These are phyloP conservation scores for Graphium colonna DNA, from an alignment of 2,888 invertebrate genomes.

Conservation along the genomic window DNA sequence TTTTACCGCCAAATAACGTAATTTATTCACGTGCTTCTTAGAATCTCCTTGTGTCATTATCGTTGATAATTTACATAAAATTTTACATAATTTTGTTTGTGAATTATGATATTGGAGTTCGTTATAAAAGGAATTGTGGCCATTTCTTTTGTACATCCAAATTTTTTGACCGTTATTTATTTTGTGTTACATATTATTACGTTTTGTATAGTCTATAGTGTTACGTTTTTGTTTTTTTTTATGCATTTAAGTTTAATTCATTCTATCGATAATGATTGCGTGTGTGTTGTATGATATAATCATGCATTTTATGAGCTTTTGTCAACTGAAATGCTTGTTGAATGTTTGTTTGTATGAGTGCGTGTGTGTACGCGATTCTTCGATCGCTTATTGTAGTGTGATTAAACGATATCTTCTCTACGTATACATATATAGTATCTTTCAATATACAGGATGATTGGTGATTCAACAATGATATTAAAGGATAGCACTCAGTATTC, in stretches of 20 bases:
- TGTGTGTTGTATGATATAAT: conserved; percentile 38
- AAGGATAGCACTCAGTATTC: too few species aligned
- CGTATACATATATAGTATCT: too few species aligned
- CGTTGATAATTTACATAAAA: background rate
- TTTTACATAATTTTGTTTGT: too few species aligned
- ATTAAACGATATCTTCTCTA: conserved; percentile 36
- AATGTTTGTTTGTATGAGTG: conserved; percentile 21
- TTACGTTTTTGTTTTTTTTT: conserved; percentile 64
- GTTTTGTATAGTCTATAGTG: conserved; percentile 37
- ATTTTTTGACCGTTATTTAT: background rate
- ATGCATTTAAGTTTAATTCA: conserved; percentile 48
- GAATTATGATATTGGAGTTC: too few species aligned
- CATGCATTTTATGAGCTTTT: conserved; percentile 24
- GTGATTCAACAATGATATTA: too few species aligned
- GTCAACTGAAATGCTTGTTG: conserved; percentile 17
- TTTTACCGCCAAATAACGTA: background rate
- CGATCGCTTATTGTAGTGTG: conserved; percentile 49
- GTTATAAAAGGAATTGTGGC: too few species aligned
- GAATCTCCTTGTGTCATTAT: background rate
- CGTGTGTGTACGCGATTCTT: conserved; percentile 34
- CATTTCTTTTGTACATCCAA: too few species aligned
- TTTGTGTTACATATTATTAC: conserved; percentile 14
- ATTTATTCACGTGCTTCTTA: background rate
- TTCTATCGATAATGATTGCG: conserved; percentile 39
- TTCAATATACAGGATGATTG: too few species aligned